phyloP scores from a whole-genome alignment of 2,888 invertebrate genomes.

The Andrena bicolor region DNA sequence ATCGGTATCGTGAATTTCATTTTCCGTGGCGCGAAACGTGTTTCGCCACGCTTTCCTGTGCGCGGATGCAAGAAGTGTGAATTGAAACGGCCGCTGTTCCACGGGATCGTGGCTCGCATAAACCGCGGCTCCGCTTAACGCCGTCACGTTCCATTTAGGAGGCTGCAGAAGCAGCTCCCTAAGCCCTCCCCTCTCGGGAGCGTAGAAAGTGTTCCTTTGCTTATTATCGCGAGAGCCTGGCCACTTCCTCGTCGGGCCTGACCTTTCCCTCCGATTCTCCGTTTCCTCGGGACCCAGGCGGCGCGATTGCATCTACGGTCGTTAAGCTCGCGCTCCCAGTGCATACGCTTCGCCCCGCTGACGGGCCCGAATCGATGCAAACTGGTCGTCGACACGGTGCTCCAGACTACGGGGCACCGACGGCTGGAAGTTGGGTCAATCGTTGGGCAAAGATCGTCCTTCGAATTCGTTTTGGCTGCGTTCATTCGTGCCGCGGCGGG shows the following conservation, averaged over 20 bases:
- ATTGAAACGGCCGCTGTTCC: slow-evolving; percentile 35
- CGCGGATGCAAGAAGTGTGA: slow-evolving; percentile 43
- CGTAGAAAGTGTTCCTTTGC: slow-evolving; percentile 76
- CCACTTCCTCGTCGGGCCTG: slow-evolving; percentile 80
- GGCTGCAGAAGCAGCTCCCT: slow-evolving; percentile 41
- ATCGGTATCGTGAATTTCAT: slow-evolving; percentile 32
- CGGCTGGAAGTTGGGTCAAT: slow-evolving; percentile 35
- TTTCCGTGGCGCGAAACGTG: slow-evolving; percentile 40
- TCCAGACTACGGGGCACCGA: slow-evolving; percentile 34
- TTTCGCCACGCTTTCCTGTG: slow-evolving; percentile 68
- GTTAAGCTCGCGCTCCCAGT: slow-evolving; percentile 11
- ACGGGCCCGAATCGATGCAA: slow-evolving; percentile 31
- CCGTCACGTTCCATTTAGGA: slow-evolving; percentile 77
- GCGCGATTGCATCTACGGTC: slow-evolving; percentile 22
- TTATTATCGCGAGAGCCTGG: slow-evolving; percentile 70
- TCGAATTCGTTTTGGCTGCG: slow-evolving; percentile 32
- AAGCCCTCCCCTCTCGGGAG: slow-evolving; percentile 29
- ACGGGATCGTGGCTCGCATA: slow-evolving; percentile 40
- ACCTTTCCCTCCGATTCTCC: slow-evolving; percentile 79
- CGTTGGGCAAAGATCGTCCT: slow-evolving; percentile 21
- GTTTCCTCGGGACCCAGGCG: slow-evolving; percentile 34
- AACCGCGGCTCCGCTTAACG: slow-evolving; percentile 67
- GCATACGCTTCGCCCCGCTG: slow-evolving; percentile 16
- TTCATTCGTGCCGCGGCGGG: slow-evolving; percentile 6
- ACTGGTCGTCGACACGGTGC: slow-evolving; percentile 23